phyloP scores from a whole-genome alignment of 2,113 vertebrate species.

The Lamprotornis superbus region DNA sequence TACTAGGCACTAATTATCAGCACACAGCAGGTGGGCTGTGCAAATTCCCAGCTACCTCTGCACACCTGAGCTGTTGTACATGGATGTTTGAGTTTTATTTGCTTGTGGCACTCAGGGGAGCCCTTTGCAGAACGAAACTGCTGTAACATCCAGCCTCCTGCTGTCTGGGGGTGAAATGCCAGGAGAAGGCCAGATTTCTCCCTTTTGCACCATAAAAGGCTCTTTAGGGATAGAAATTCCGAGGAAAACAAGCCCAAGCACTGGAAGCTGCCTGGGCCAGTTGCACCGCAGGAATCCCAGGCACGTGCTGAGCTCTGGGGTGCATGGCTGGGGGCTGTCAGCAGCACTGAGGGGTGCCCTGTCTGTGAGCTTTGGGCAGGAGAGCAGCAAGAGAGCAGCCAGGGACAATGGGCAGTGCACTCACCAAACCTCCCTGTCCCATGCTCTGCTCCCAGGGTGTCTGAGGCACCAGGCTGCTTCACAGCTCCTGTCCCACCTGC shows the following conservation, averaged over 20 bases:
- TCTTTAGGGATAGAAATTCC: not conserved
- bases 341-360: not conserved
- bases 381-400: not conserved
- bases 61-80: not conserved
- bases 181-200: not conserved
- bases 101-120: not conserved
- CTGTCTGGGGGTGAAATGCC: not conserved
- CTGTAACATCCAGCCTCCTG: not conserved
- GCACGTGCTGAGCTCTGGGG: not conserved
- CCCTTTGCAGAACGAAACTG: not conserved
- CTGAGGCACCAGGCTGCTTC: not conserved
- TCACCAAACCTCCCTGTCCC: not conserved
- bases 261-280: not conserved
- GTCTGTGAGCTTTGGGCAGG: not conserved
- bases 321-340: rapidly evolving
- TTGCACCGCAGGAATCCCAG: not conserved
- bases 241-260: not conserved
- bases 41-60: not conserved
- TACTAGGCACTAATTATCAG: not conserved
- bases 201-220: conserved; percentile 42
- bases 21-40: not conserved
- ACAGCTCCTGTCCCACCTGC: not conserved
- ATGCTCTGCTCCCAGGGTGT: rapidly evolving
- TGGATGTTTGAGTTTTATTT: not conserved
- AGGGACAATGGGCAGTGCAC: rapidly evolving